phyloP scores from a whole-genome alignment of 2,888 invertebrate genomes.

The Endomychus coccineus region DNA sequence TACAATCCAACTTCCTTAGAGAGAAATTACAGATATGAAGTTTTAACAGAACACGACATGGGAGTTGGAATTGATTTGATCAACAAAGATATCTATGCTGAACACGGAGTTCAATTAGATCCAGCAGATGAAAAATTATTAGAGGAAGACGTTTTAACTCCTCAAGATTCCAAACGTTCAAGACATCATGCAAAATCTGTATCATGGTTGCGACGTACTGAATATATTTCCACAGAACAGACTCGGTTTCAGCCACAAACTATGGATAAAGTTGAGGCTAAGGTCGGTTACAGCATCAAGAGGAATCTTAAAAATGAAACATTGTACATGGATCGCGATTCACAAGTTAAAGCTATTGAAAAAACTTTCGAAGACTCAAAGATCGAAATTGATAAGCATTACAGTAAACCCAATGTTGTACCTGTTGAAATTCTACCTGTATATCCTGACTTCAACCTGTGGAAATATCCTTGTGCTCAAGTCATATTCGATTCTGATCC shows the following conservation, averaged over 20 bases:
- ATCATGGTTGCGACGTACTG: slow-evolving; percentile 96
- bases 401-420: slow-evolving; percentile 91
- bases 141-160: slow-evolving; percentile 89
- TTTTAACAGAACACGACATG: slow-evolving; percentile 93
- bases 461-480: slow-evolving; percentile 97
- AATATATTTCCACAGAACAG: slow-evolving; percentile 98
- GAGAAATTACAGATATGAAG: slow-evolving; percentile 91
- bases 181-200: slow-evolving; percentile 94
- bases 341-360: slow-evolving; percentile 95
- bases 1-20: slow-evolving; percentile 95
- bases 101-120: slow-evolving; percentile 69
- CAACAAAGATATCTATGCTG: slow-evolving; percentile 88
- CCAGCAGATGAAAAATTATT: slow-evolving; percentile 91
- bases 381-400: slow-evolving; percentile 79
- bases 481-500: slow-evolving; percentile 99
- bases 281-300: slow-evolving; percentile 97
- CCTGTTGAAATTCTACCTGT: slow-evolving; percentile 84
- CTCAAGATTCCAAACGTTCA: slow-evolving; percentile 82
- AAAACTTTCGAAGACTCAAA: slow-evolving; percentile 93
- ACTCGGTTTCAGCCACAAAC: slow-evolving; percentile 94
- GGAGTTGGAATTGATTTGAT: slow-evolving; percentile 97
- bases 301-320: slow-evolving; percentile 85
- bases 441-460: slow-evolving; percentile 93
- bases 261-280: slow-evolving; percentile 97
- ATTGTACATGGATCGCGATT: slow-evolving; percentile 91